These are phyloP conservation scores for Cotesia glomerata DNA, from an alignment of 1,140 invertebrate genomes.

Conservation along the genomic window DNA sequence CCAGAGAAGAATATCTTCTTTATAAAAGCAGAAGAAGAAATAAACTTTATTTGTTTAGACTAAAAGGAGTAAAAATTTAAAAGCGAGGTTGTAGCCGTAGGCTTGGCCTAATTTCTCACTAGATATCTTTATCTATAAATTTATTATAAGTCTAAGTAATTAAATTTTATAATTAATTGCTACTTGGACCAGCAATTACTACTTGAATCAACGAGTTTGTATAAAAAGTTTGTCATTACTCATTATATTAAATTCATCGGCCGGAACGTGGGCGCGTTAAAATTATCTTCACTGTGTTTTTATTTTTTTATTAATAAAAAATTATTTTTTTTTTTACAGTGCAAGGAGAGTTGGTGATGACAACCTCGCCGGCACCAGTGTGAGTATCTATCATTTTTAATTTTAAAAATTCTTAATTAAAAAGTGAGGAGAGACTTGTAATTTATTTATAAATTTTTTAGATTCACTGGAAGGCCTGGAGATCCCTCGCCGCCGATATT, in stretches of 20 bases:
- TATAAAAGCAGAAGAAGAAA: too few species aligned
- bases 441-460: constrained; percentile 30
- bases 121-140: not conserved
- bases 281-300: not conserved
- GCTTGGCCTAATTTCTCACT: constrained; percentile 6
- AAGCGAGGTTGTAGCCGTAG: not conserved
- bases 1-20: too few species aligned
- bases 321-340: constrained; percentile 46
- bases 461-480: constrained; percentile 65
- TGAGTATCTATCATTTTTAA: constrained; percentile 46
- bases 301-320: not conserved
- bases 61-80: too few species aligned
- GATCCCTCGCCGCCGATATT: constrained; percentile 87
- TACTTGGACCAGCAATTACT: not conserved
- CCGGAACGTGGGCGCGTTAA: constrained; percentile 13
- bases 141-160: not conserved
- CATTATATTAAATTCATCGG: not conserved
- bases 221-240: constrained; percentile 3
- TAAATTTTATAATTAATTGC: constrained; percentile 19
- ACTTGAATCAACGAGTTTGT: not conserved
- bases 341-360: constrained; percentile 61
- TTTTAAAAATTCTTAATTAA: not conserved
- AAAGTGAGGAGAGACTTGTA: not conserved
- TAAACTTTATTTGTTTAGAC: too few species aligned
- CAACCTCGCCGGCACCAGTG: constrained; percentile 58